Evolutionary conservation across 2,797 vertebrate genomes (phyloP).

Genomic region (Acanthurus leucopareius): DNA sequence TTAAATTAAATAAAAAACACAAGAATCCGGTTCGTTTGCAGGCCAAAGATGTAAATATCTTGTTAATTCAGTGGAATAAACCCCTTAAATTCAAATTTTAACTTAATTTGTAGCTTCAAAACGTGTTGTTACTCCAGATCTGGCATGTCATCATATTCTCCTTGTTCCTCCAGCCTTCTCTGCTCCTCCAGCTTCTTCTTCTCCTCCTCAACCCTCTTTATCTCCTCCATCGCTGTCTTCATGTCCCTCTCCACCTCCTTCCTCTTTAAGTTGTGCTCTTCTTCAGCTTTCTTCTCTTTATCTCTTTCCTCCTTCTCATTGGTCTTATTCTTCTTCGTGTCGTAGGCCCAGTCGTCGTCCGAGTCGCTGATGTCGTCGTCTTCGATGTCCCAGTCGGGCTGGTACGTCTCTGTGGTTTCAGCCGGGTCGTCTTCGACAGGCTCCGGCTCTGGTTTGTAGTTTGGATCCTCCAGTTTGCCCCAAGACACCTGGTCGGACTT

Average conservation of each 20-base stretch:
- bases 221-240: constrained; percentile 60
- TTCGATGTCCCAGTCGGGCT: constrained; percentile 79
- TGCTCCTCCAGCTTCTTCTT: constrained; percentile 34
- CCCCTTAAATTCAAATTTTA: too few relatives aligned
- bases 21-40: not conserved
- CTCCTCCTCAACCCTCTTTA: constrained; percentile 57
- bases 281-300: constrained; percentile 1
- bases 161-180: constrained; percentile 46
- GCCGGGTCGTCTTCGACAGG: constrained; percentile 26
- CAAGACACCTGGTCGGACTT: constrained; percentile 90
- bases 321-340: constrained; percentile 10
- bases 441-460: constrained; percentile 77
- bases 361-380: constrained; percentile 89
- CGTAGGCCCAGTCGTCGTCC: constrained; percentile 81
- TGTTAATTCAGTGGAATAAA: too few relatives aligned
- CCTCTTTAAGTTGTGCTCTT: constrained; percentile 27
- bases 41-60: not conserved
- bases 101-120: too few relatives aligned
- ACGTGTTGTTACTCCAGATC: constrained; percentile 68
- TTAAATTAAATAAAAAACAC: constrained; percentile 3
- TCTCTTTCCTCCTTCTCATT: not conserved
- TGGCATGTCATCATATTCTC: constrained; percentile 75
- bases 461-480: constrained; percentile 92
- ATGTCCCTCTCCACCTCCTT: constrained; percentile 68
- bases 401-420: not conserved